A percentile compares a stretch with the other conserved stretches of the same genome.
These are phyloP conservation scores for Apamea epomidion DNA, from an alignment of 2,888 invertebrate species.

Conservation along the genomic window DNA sequence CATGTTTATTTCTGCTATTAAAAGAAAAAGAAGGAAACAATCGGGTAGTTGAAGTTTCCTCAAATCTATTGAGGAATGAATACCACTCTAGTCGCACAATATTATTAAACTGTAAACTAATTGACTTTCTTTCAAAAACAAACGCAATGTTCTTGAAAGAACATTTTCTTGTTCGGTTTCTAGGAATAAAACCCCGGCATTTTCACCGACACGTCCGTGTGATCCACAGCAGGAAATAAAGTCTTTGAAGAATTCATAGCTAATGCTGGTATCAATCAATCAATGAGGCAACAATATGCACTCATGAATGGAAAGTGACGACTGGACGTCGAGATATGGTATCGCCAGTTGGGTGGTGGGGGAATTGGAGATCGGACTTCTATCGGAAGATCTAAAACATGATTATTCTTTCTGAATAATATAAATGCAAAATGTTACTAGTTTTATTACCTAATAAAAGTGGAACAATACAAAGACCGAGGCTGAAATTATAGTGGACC, in stretches of 20 bases:
- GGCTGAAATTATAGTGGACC: neutral
- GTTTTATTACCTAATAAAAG: slow-evolving; percentile 53
- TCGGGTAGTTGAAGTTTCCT: neutral
- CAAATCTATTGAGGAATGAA: neutral
- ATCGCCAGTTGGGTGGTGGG: slow-evolving; percentile 3
- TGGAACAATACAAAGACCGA: slow-evolving; percentile 43
- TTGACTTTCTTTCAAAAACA: no score
- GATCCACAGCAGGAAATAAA: no score
- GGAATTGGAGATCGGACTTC: slow-evolving; percentile 26
- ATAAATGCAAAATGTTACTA: slow-evolving; percentile 46
- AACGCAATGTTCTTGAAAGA: no score
- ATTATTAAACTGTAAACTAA: no score
- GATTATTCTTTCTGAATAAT: slow-evolving; percentile 24
- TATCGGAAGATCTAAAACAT: slow-evolving; percentile 49
- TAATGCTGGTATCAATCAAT: no score
- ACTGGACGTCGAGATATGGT: neutral
- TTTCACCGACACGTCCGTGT: no score
- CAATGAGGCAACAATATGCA: slow-evolving; percentile 13
- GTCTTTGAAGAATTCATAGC: no score
- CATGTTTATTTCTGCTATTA: neutral
- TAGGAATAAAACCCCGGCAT: no score
- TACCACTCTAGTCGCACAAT: neutral
- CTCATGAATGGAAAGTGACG: neutral
- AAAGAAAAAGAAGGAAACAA: neutral
- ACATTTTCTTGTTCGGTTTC: no score